These are phyloP conservation scores for Dendrolimus punctatus DNA, from an alignment of 1,140 invertebrate genomes.

Conservation along the genomic window DNA sequence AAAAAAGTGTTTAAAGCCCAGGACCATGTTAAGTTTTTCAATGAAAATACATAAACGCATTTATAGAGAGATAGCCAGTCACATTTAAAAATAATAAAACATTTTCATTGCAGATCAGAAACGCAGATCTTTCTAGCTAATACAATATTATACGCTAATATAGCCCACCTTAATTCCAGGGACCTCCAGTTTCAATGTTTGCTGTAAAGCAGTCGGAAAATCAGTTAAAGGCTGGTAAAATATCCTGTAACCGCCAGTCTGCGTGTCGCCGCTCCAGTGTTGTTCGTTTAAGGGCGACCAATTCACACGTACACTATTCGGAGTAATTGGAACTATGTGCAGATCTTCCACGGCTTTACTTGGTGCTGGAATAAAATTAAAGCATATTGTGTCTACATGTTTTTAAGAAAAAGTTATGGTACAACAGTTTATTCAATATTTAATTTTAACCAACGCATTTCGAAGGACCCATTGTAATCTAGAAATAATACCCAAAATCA, in stretches of 20 bases:
- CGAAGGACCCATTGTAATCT: too few species aligned
- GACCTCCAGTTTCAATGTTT: constrained; percentile 87
- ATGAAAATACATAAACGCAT: too few species aligned
- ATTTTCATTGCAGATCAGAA: too few species aligned
- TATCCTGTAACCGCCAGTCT: constrained; percentile 90
- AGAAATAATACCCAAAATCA: too few species aligned
- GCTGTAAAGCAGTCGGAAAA: constrained; percentile 85
- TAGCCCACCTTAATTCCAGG: constrained; percentile 79
- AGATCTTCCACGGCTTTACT: constrained; percentile 86
- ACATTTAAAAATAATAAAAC: too few species aligned
- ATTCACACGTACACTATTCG: constrained; percentile 89
- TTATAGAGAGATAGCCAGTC: too few species aligned
- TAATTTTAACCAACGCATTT: too few species aligned
- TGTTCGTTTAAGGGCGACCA: constrained; percentile 84
- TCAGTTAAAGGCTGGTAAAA: constrained; percentile 91
- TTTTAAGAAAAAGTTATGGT: background rate
- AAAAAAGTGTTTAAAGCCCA: too few species aligned
- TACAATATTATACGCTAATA: background rate
- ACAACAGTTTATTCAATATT: too few species aligned
- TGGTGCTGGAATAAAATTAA: constrained; percentile 76
- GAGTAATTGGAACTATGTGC: constrained; percentile 93
- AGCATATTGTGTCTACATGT: constrained; percentile 1
- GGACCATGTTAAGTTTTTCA: too few species aligned
- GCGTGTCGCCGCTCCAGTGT: constrained; percentile 91
- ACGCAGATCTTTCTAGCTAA: too few species aligned